Base-by-base conservation (phyloP, 2,113 vertebrate species). In the Theristicus caerulescens region DNA sequence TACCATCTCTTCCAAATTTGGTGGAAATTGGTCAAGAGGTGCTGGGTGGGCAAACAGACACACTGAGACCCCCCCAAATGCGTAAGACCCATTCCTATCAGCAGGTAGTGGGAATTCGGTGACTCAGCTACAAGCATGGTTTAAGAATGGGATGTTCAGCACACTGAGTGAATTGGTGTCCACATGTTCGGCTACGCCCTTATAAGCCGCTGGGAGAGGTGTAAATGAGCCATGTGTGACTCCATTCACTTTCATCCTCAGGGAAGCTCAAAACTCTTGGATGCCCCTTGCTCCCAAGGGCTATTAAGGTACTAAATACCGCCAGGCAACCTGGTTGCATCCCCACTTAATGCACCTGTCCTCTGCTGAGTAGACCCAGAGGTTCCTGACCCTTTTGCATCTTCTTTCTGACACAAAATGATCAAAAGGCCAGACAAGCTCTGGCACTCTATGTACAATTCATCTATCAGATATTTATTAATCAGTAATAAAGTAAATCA, bases 401-500 rank as follows among this genome's bases (percentile, higher is more conserved):
- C 78, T 91, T 80, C 74, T 52, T 85, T 79, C 79, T 93, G 93
- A 67, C 79, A 90, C 29, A 46, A 84, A 88, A 59, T 25, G 38
- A 91, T 90, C 84, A 81, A 88, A 93, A 87, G 84, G 42, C 78
- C 76, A 88, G 84, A 83, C 62, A 87, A 96, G 84, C 82, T 87
- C 70, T 59, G 71, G 55, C 49, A 85, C 55, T 67, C 81, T 27
- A 40, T 66, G 74, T 77, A 85, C 93, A 62, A 94, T 85, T 83
- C 78, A 83, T 91, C 59, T 83, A 90, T 93, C 74, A 66, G 67
- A 38, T 97, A 96, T 86, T 97, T 88, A 88, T 89, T 95, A 95
- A 97, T 97, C 84, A 76, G 82, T 91, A 95, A 94, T 91, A 94
- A 96, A 95, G 73, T 89, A 96, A 95, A 97, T 94, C 90, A 95